Conservation (phyloP, 1,140 invertebrate genomes). For the Glomeris maerens region DNA sequence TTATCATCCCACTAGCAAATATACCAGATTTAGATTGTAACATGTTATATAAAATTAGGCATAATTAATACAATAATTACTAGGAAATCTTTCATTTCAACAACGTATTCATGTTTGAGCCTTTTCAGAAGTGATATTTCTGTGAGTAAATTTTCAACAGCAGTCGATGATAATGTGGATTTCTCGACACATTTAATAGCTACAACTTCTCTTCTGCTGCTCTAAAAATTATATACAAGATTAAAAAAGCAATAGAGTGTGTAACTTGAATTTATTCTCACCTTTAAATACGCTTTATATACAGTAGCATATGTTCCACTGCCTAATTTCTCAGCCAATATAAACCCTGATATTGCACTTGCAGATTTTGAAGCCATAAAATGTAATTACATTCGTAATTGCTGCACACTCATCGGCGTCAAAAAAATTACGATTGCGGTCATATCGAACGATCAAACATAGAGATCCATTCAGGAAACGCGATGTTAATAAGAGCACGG, state of each 20-base stretch:
- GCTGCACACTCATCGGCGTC: too few relatives aligned
- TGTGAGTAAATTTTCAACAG: constrained; percentile 64
- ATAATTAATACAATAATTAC: constrained; percentile 17
- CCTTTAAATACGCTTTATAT: constrained; percentile 68
- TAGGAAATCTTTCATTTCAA: constrained; percentile 66
- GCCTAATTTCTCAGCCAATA: constrained; percentile 59
- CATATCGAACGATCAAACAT: too few relatives aligned
- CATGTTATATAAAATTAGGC: neutral
- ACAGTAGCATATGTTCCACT: constrained; percentile 76
- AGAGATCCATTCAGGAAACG: too few relatives aligned
- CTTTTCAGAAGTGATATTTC: constrained; percentile 74
- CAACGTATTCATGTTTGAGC: constrained; percentile 67
- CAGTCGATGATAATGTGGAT: constrained; percentile 50
- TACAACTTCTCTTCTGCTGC: constrained; percentile 44
- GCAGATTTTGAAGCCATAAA: too few relatives aligned
- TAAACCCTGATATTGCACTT: too few relatives aligned
- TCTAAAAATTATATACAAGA: constrained; percentile 13
- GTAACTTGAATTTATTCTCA: constrained; percentile 26
- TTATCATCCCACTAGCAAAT: constrained; percentile 40
- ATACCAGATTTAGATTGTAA: constrained; percentile 1
- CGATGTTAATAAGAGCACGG: too few relatives aligned
- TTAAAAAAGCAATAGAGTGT: constrained; percentile 8
- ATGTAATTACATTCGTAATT: too few relatives aligned
- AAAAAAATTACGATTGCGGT: too few relatives aligned
- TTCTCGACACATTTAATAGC: constrained; percentile 75